These are phyloP conservation scores for Metalampra italica DNA, from an alignment of 2,888 invertebrate genomes.

Conservation along the genomic window DNA sequence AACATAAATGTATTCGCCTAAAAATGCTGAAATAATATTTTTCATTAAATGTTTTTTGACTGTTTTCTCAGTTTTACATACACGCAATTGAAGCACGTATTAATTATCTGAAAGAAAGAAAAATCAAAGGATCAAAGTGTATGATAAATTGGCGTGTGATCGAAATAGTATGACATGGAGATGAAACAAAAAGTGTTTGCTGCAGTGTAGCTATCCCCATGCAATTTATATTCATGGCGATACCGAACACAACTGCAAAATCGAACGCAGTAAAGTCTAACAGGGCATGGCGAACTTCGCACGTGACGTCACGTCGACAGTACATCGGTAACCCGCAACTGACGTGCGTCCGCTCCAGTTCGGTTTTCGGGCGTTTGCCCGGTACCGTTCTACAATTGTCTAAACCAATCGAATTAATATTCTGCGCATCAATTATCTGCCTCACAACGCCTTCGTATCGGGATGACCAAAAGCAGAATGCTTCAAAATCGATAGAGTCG, in stretches of 20 bases:
- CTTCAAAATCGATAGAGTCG: too few relatives aligned
- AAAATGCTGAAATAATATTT: too few relatives aligned
- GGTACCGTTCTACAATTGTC: conserved; percentile 8
- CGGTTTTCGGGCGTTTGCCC: conserved; percentile 25
- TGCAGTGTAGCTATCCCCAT: neutral
- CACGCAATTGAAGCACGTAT: too few relatives aligned
- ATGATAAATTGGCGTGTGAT: neutral
- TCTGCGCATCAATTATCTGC: neutral
- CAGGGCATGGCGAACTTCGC: conserved; percentile 15
- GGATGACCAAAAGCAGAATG: neutral
- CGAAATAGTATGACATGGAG: neutral
- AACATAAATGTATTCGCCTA: too few relatives aligned
- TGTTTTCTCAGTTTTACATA: too few relatives aligned
- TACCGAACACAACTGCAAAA: conserved; percentile 10
- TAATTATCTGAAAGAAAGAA: too few relatives aligned
- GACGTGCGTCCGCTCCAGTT: conserved; percentile 30
- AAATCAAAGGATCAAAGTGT: too few relatives aligned
- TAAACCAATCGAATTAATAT: neutral
- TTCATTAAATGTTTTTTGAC: too few relatives aligned
- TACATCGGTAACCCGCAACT: conserved; percentile 36
- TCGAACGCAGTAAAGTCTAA: conserved; percentile 10
- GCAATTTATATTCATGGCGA: conserved; percentile 11
- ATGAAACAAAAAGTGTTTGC: neutral
- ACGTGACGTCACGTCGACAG: conserved; percentile 36
- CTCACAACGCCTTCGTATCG: neutral